Conservation (phyloP, 2,113 vertebrate genomes). For the Hymenochirus boettgeri region DNA sequence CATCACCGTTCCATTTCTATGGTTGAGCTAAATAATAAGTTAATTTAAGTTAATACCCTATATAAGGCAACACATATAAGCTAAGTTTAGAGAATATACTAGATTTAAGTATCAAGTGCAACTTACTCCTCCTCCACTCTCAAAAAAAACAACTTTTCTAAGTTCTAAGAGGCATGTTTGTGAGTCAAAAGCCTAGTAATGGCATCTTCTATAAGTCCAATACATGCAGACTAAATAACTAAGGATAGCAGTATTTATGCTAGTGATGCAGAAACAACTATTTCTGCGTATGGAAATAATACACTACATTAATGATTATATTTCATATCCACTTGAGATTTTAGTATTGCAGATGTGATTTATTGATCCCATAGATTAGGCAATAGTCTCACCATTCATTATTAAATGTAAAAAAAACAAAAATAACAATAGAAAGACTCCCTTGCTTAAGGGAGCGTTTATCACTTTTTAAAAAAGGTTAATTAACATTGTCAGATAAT, state of each 20-base stretch:
- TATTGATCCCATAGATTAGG: conserved; percentile 13
- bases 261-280: conserved; percentile 13
- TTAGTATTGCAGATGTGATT: conserved; percentile 5
- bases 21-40: no score
- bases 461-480: no score
- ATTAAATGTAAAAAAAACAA: neutral
- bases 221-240: conserved; percentile 11
- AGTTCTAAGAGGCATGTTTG: neutral
- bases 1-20: no score
- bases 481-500: no score
- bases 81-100: no score
- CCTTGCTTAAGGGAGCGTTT: no score
- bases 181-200: conserved; percentile 12
- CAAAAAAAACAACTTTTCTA: neutral
- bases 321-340: conserved; percentile 19
- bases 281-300: conserved; percentile 16
- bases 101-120: no score
- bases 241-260: conserved; percentile 1
- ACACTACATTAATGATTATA: conserved; percentile 12
- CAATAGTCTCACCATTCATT: neutral
- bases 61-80: no score
- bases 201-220: conserved; percentile 19
- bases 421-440: neutral
- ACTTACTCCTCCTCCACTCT: no score
- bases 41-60: no score